Evolutionary conservation across 2,113 vertebrate species (phyloP), one percentile per base, ranked within the genome.

Genomic region (Grallaria varia): DNA sequence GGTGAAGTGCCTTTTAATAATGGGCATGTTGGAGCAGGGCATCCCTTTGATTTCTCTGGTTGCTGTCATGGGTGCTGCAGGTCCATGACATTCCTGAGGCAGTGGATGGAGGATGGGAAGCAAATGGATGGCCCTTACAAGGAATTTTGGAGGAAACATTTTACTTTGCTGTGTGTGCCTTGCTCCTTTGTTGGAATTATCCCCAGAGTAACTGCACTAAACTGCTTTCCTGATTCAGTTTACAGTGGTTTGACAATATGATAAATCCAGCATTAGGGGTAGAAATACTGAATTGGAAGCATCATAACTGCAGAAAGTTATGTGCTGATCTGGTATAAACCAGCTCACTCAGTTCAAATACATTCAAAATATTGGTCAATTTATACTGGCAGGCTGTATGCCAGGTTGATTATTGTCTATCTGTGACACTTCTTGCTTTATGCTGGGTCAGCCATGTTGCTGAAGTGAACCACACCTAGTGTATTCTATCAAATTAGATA

Each of bases 11-110:
- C 8, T 63, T 56, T 69, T 30, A 52, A 35, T 0, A 5, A 16
- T 47, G 33, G 1, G 1, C 23, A 2, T 2, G 0, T 47, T 0
- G 0, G 24, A 62, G 40, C 55, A 52, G 50, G 35, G 27, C 33
- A 44, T 19, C 44, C 8, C 18, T 87, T 81, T 73, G 14, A 40
- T 82, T 78, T 62, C 23, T 19, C 8, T n/a, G 9, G 2, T 55
- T 78, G 84, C 64, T 86, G 20, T 39, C 27, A 5, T 56, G 37
- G n/a, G 14, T 52, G 66, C 25, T 71, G 60, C 27, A 55, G 33
- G 21, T 35, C 72, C 21, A 0, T 42, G 11, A 66, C 4, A 2
- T 27, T 25, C 18, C 68, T 81, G 30, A 49, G 24, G 45, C 22
- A 35, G 22, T 28, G 55, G 55, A 47, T n/a, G 0, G 1, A 52